phyloP scores from a whole-genome alignment of 2,888 invertebrate species.

The Erynnis tages region DNA sequence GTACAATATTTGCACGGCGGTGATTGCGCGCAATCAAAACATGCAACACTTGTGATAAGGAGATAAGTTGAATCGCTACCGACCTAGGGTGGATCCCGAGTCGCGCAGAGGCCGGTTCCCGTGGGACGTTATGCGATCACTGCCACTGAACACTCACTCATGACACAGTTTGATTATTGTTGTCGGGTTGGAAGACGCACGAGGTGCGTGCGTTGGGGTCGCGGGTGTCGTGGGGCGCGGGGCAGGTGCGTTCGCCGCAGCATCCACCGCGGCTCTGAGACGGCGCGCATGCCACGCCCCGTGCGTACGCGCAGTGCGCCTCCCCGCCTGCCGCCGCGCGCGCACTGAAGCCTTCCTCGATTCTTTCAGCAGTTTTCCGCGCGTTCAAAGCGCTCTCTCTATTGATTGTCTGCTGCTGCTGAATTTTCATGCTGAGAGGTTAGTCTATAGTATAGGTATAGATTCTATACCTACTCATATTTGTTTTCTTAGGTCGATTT shows the following conservation, averaged over 20 bases:
- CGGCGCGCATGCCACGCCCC: no score
- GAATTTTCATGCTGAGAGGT: no score
- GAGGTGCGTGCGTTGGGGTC: constrained; percentile 35
- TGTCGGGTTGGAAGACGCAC: constrained; percentile 40
- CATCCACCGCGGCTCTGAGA: constrained; percentile 73
- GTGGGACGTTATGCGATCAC: constrained; percentile 48
- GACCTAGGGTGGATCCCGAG: constrained; percentile 67
- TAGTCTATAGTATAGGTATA: no score
- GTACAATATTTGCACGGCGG: constrained; percentile 54
- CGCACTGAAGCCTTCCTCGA: constrained; percentile 56
- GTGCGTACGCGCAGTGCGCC: no score
- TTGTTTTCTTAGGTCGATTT: no score
- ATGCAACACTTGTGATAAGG: constrained; percentile 55
- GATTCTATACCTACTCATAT: no score
- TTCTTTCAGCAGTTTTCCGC: constrained; percentile 48
- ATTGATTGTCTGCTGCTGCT: not conserved
- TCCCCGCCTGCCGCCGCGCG: no score
- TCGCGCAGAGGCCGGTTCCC: constrained; percentile 49
- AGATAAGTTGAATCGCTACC: constrained; percentile 60
- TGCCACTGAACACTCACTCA: constrained; percentile 66
- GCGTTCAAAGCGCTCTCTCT: constrained; percentile 6
- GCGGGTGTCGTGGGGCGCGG: constrained; percentile 34
- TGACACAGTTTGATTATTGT: constrained; percentile 50
- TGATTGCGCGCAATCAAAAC: constrained; percentile 61
- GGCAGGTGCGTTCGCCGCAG: constrained; percentile 72